Conservation (phyloP, 2,113 vertebrate species). For the Micronycteris hirsuta region DNA sequence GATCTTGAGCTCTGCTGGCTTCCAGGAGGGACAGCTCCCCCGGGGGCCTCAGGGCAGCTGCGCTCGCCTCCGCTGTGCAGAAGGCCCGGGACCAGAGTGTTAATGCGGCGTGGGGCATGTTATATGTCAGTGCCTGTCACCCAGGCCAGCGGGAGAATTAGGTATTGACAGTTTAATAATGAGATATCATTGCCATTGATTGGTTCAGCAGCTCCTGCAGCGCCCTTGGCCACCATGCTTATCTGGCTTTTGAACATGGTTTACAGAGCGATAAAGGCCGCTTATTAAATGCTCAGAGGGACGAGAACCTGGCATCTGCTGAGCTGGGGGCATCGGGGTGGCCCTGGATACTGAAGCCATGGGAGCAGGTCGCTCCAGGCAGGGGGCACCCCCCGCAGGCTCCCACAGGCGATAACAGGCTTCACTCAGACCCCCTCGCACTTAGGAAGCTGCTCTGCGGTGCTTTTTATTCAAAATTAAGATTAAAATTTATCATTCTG, state of each 20-base stretch:
- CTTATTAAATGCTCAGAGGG: slow-evolving; percentile 53
- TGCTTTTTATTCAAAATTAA: background rate
- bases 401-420: rapidly evolving
- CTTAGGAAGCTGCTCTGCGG: background rate
- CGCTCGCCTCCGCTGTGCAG: background rate
- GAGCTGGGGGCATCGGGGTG: rapidly evolving
- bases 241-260: slow-evolving; percentile 53
- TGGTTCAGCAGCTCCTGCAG: background rate
- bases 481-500: background rate
- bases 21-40: no score
- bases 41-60: background rate
- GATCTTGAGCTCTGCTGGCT: background rate
- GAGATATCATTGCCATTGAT: slow-evolving; percentile 59
- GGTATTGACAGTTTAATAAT: slow-evolving; percentile 81
- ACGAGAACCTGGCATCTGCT: background rate
- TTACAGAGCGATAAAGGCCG: slow-evolving; percentile 6
- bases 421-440: background rate
- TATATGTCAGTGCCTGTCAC: slow-evolving; percentile 37
- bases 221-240: background rate
- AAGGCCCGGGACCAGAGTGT: background rate
- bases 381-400: background rate
- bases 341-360: background rate
- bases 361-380: background rate
- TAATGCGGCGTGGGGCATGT: background rate
- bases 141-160: slow-evolving; percentile 60